Evolutionary conservation across 2,888 invertebrate genomes (phyloP), one percentile per base, ranked within the genome.

Genomic region (Eledona agricola): DNA sequence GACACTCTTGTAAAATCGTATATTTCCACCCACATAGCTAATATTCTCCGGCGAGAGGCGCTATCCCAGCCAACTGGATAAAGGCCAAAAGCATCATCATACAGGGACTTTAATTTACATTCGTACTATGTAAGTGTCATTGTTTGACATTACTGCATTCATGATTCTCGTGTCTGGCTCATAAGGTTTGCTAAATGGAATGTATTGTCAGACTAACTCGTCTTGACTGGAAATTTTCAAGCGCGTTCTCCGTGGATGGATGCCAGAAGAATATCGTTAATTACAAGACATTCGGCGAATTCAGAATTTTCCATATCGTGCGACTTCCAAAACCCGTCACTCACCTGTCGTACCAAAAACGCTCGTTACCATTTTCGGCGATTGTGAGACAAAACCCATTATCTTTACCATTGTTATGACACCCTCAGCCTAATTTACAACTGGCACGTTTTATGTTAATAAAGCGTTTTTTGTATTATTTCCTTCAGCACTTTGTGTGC

Each of bases 1-100:
- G n/a, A n/a, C n/a, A n/a, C n/a, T n/a, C n/a, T n/a, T 29, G 29
- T 4, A 5, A 29, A 13, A 29, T 12, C 45, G 32, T 28, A 35
- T 17, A 23, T 47, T 12, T 47, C 47, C 47, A 47, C 47, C 47
- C 47, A 47, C 47, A 47, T 26, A 35, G 19, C 47, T 47, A 47
- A 47, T 37, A 28, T 46, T 26, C 46, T 35, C 25, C 11, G n/a
- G 45, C 31, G 32, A 23, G 32, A 17, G 10, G 28, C 15, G 20
- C 47, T 20, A 20, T 19, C 23, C 17, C 37, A 37, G 51, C 51
- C 51, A 52, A 46, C 32, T 52, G 51, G 51, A 45, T 31, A 3
- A 7, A 38, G 37, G 45, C 51, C 51, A 52, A 52, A 46, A 52
- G 35, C 42, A 51, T 37, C 47, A 47, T 47, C 51, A 52, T 23